Evolutionary conservation across 2,797 vertebrate genomes (phyloP).

Genomic region (Apodemus agrarius): DNA sequence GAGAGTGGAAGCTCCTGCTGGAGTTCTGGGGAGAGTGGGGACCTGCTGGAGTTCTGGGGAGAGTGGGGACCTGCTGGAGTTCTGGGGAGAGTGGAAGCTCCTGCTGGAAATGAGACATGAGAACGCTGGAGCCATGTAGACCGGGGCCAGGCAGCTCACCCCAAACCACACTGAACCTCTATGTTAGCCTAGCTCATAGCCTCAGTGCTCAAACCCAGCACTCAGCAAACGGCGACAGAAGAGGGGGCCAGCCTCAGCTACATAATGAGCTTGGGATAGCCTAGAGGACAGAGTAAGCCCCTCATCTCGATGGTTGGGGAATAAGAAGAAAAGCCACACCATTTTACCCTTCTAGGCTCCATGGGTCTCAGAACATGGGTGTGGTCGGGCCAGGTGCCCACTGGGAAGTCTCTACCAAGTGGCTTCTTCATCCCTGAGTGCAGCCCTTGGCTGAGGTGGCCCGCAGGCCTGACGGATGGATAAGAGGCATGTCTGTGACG

Average conservation of each 20-base stretch:
- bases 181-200: neutral
- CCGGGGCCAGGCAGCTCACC: neutral
- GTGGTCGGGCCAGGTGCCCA: neutral
- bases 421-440: neutral
- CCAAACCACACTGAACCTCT: neutral
- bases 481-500: rapidly evolving
- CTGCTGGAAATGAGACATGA: neutral
- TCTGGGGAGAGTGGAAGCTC: neutral
- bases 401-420: neutral
- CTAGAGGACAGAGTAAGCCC: no score
- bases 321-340: neutral
- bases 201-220: neutral
- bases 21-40: no score
- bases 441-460: rapidly evolving
- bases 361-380: neutral
- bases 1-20: no score
- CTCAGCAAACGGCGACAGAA: neutral
- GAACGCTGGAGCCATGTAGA: neutral
- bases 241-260: neutral
- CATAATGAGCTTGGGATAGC: neutral
- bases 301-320: neutral
- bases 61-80: rapidly evolving
- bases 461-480: rapidly evolving
- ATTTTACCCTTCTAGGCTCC: neutral
- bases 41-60: no score